Base-by-base conservation (phyloP, 2,888 invertebrate genomes). In the Arge pagana region DNA sequence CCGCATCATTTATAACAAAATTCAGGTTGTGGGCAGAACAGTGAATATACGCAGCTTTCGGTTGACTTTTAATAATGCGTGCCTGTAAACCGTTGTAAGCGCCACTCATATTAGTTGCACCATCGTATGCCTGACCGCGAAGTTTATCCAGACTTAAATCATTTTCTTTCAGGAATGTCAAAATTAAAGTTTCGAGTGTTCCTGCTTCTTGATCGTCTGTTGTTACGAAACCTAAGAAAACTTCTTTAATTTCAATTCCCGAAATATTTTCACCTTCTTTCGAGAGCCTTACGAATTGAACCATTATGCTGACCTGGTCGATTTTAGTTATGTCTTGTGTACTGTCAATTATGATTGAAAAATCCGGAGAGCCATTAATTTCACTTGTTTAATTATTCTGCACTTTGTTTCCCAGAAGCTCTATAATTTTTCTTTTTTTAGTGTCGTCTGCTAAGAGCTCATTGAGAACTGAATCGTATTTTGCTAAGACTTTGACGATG, bases 21-120 rank as follows among this genome's bases (percentile, higher is more conserved):
- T 54, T 54, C n/a, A 54, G 31, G 21, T 54, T 54, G 37, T 43
- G 50, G 13, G 37, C 35, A 24, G 53, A 42, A 28, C 50, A 54
- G 21, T 54, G 50, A 8, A 59, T 53, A 31, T 58, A 54, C 40
- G 43, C 50, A 13, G 55, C 48, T 31, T 57, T 59, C 40, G 53
- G 55, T 41, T 56, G 48, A 21, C 50, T 56, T n/a, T 41, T n/a
- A 24, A 35, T 11, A 26, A 39, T 11, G 8, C 23, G 39, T 1
- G 10, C 13, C 15, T 39, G 39, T 39, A 39, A 21, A 7, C 39
- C 39, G 13, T 1, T 5, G 24, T 39, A 24, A 7, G 39, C 39
- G n/a, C 35, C 35, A 13, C 35, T 35, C 35, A 13, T 35, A 5
- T 4, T 19, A 18, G 19, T n/a, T 19, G 37, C 37, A 37, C 37